Base-by-base conservation (phyloP, 2,113 vertebrate species). In the Percopsis transmontana region DNA sequence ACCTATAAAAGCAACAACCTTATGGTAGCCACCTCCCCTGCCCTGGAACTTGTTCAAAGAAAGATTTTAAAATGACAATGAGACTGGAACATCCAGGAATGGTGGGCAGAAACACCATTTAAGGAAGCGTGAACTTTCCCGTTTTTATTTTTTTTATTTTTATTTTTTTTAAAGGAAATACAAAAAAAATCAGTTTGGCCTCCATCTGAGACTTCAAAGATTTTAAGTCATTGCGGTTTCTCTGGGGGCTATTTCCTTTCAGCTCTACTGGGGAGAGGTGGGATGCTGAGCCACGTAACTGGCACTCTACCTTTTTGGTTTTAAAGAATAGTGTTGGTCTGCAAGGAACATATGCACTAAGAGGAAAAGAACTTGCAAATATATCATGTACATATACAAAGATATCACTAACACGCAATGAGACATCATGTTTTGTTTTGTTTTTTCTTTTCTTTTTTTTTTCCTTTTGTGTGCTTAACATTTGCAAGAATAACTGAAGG, bases 341-440 rank as follows among this genome's bases (percentile, higher is more conserved):
- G 88, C 90, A 87, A 92, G 84, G 83, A 91, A 87, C 90, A 85
- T 90, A 91, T 91, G 91, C 91, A 92, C 91, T 91, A 90, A 90
- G 80, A 86, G 77, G 66, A 89, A 87, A 89, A 89, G 77, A 90
- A 90, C 85, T 90, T 90, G 89, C 86, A 90, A 87, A 90, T 81
- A 89, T 87, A 85, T 89, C 87, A 88, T 91, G 87, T 89, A 90
- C 89, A 88, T 88, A 89, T 88, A 90, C 89, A 89, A 90, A 92
- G 87, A 91, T 87, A 89, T 92, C 90, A 91, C 89, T 90, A 89
- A 92, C 90, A 83, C 83, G 85, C 84, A 90, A 88, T 68, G 86
- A 91, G 89, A 85, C 86, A 84, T 90, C 80, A 60, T n/a, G n/a
- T n/a, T n/a, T n/a, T n/a, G n/a, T n/a, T n/a, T n/a, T n/a, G 70